A percentile compares a stretch with the other conserved stretches of the same genome.
These are phyloP conservation scores for Quadroppia sp. DNA, from an alignment of 2,888 invertebrate genomes.

Conservation along the genomic window DNA sequence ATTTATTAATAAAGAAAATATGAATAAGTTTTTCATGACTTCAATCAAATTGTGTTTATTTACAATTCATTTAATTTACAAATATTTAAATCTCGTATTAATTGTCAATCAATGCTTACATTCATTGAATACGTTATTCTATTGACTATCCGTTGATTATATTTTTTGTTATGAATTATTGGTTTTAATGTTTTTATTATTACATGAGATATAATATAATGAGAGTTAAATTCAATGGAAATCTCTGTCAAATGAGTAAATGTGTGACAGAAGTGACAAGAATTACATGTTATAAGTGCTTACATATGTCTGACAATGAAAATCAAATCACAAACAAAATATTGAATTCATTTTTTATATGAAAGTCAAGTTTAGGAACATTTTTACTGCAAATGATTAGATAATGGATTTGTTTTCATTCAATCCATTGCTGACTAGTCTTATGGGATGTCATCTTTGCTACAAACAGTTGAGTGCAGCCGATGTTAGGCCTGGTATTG, in stretches of 20 bases:
- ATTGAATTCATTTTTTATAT: background rate
- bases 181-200: background rate
- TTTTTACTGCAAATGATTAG: background rate
- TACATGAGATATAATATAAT: too few relatives aligned
- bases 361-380: conserved; percentile 3
- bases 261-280: background rate
- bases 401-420: background rate
- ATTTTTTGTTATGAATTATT: background rate
- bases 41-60: too few relatives aligned
- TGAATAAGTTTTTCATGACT: too few relatives aligned
- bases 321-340: background rate
- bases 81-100: background rate
- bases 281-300: background rate
- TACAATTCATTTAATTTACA: background rate
- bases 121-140: background rate
- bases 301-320: background rate
- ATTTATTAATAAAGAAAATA: too few relatives aligned
- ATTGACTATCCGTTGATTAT: background rate
- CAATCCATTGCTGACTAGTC: conserved; percentile 12
- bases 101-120: background rate
- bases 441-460: background rate
- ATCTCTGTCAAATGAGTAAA: background rate
- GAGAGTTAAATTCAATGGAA: background rate
- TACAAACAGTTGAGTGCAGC: background rate
- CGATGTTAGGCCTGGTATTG: conserved; percentile 72